Percentiles rank a stretch among this genome's conserved stretches.
These are phyloP conservation scores for Chinchilla lanigera DNA, from an alignment of 2,113 vertebrate species.

Conservation along the genomic window DNA sequence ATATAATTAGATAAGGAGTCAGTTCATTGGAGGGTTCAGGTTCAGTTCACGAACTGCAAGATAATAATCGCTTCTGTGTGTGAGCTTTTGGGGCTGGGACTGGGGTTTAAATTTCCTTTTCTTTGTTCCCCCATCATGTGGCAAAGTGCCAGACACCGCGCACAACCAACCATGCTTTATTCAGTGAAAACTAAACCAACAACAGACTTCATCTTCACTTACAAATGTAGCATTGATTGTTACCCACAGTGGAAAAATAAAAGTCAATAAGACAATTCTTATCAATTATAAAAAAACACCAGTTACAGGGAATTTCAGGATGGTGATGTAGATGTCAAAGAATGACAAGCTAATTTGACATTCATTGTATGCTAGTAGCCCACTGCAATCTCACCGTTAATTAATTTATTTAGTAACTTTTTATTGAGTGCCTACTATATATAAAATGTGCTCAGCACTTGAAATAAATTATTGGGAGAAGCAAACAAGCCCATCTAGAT, in stretches of 20 bases:
- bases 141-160: neutral
- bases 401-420: neutral
- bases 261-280: neutral
- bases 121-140: neutral
- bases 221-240: neutral
- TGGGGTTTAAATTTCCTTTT: slow-evolving; percentile 1
- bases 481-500: neutral
- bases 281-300: neutral
- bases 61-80: neutral
- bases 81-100: neutral
- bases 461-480: neutral
- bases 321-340: neutral
- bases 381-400: neutral
- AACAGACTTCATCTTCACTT: neutral
- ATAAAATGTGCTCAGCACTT: neutral
- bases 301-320: neutral
- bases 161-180: neutral
- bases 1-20: slow-evolving; percentile 42
- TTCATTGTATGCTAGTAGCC: neutral
- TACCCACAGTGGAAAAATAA: neutral
- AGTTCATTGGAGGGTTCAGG: slow-evolving; percentile 2
- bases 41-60: slow-evolving; percentile 44
- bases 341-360: neutral
- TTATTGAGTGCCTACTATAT: neutral
- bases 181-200: neutral